Evolutionary conservation across 2,888 invertebrate species (phyloP).

Genomic region (Gisinianus flammeolus): DNA sequence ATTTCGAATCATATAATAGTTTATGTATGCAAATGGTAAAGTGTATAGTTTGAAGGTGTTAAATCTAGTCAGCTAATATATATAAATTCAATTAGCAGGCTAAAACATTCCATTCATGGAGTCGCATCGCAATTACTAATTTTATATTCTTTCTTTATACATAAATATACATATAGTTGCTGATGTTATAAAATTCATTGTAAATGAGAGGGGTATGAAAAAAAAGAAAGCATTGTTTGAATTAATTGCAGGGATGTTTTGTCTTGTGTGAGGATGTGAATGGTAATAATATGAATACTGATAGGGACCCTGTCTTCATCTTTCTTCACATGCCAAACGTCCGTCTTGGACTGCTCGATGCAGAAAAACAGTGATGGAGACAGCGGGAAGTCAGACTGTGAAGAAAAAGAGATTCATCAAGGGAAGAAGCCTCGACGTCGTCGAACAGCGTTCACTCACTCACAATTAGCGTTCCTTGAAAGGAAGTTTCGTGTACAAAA

Average conservation of each 20-base stretch:
- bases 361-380: conserved; percentile 53
- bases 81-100: no score
- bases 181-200: no score
- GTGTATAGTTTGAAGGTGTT: no score
- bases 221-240: neutral
- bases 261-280: neutral
- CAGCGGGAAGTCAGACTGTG: conserved; percentile 65
- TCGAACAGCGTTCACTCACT: conserved; percentile 85
- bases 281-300: neutral
- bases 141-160: no score
- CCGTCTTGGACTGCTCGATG: conserved; percentile 27
- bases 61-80: no score
- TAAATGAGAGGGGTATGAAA: neutral
- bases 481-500: conserved; percentile 92
- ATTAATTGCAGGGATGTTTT: neutral
- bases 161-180: no score
- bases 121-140: no score
- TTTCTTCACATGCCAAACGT: conserved; percentile 24
- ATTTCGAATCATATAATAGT: no score
- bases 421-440: conserved; percentile 78
- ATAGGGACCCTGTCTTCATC: conserved; percentile 17
- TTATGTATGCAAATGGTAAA: no score
- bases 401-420: conserved; percentile 56
- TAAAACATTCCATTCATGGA: no score
- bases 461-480: conserved; percentile 89